These are phyloP conservation scores for Chondrilla cf. caribensis DNA, from an alignment of 37 sponge, comb jelly and placozoan species.

Conservation along the genomic window DNA sequence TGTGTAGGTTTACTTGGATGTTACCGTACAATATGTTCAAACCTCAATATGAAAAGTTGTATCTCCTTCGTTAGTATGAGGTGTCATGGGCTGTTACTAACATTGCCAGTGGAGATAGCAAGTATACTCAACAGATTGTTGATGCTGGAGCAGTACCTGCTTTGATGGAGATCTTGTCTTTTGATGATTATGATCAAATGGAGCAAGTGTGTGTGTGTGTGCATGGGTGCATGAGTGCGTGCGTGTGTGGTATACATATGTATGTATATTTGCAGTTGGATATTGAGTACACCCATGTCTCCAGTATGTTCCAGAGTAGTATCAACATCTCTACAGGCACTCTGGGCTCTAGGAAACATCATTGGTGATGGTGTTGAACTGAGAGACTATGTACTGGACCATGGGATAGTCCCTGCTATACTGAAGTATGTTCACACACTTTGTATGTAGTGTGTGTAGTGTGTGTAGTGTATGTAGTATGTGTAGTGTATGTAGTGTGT, in stretches of 20 bases:
- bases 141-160: slow-evolving; percentile 68
- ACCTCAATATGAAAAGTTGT: neutral
- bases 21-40: neutral
- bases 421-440: neutral
- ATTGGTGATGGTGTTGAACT: slow-evolving; percentile 63
- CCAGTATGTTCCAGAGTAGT: neutral
- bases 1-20: neutral
- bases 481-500: too few species aligned
- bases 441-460: too few species aligned
- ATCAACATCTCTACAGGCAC: slow-evolving; percentile 32
- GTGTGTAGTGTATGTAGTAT: too few species aligned
- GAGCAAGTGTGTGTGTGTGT: slow-evolving; percentile 55
- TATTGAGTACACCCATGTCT: too few species aligned
- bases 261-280: too few species aligned
- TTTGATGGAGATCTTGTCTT: slow-evolving; percentile 38
- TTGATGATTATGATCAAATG: slow-evolving; percentile 20
- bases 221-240: too few species aligned
- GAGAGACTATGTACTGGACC: slow-evolving; percentile 50
- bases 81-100: slow-evolving; percentile 80
- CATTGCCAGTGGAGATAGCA: slow-evolving; percentile 74
- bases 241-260: too few species aligned
- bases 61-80: slow-evolving; percentile 56
- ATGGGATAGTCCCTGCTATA: slow-evolving; percentile 22
- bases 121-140: slow-evolving; percentile 60
- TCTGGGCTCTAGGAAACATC: slow-evolving; percentile 76